Percentiles rank a stretch among this genome's conserved stretches.
Evolutionary conservation across 2,113 vertebrate species (phyloP).

Genomic region (Cyprichromis sp.): DNA sequence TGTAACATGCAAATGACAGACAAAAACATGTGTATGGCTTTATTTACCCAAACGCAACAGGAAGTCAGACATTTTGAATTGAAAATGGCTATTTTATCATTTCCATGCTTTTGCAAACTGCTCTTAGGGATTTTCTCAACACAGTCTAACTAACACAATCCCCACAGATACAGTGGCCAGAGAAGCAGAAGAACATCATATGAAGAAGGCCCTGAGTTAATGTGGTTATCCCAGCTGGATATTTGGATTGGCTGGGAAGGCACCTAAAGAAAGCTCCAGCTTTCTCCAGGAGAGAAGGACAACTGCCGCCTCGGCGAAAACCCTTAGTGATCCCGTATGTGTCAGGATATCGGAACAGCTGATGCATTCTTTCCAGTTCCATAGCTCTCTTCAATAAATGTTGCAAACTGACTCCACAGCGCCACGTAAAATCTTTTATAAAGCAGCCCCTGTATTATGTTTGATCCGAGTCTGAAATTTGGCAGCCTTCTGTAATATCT

Average conservation of each 20-base stretch:
- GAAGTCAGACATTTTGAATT: background rate
- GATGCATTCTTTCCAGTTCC: background rate
- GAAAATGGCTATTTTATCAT: background rate
- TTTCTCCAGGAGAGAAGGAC: background rate
- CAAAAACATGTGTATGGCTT: background rate
- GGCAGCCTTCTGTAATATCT: background rate
- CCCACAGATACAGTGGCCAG: background rate
- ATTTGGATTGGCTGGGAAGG: background rate
- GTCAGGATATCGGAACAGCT: background rate
- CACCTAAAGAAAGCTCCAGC: background rate
- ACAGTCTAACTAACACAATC: background rate
- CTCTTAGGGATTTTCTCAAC: background rate
- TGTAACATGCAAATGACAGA: background rate
- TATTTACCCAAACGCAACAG: background rate
- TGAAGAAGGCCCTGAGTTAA: background rate
- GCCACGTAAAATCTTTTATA: background rate
- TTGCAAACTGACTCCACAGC: background rate
- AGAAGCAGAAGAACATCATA: background rate
- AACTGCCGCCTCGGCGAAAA: background rate
- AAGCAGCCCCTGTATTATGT: background rate
- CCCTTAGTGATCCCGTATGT: background rate
- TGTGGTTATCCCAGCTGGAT: background rate
- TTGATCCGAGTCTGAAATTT: background rate
- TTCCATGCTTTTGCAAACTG: background rate
- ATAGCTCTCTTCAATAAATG: background rate